Base-by-base conservation (phyloP, 2,888 invertebrate genomes). In the Drosophila kanekoi region DNA sequence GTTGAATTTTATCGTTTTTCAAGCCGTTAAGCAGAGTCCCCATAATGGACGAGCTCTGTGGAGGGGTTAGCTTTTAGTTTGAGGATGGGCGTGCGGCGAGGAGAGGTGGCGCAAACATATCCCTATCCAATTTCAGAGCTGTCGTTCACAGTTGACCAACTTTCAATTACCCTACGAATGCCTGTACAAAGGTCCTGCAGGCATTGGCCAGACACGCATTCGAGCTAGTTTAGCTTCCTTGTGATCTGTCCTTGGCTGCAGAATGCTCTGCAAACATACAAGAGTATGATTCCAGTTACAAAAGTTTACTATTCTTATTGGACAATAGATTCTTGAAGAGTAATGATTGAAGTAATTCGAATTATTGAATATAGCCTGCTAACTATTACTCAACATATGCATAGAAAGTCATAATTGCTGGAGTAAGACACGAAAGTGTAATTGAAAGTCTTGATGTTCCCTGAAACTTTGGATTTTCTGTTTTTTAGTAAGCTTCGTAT, bases 71-170 rank as follows among this genome's bases (percentile, higher is more conserved):
- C 33, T 52, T 20, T 44, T 23, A 47, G 20, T 4, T 4, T 10
- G 10, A 3, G 28, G 18, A 4, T 8, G 58, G 23, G 16, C 11
- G 11, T 20, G 33, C 16, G 16, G 41, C 13, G 9, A 18, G 5
- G 5, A 18, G 40, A 40, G 35, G 32, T 9, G 43, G 4, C 23
- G 10, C 41, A 44, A 38, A 54, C 52, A 57, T 60, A 65, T 75
- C 41, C 58, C 49, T 44, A 59, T 64, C 56, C 62, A 62, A 48
- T 58, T 52, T 61, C 62, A 23, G 23, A 60, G 48, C 51, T 61
- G 61, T 59, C 56, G 59, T 86, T 86, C 62, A 83, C 86, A 86
- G 81, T 86, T 83, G 86, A 86, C 86, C 81, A 81, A 75, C 67
- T 86, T 86, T 87, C 86, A 83, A 87, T 87, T 86, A 81, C 88